Percentiles rank a stretch among this genome's conserved stretches.
Evolutionary conservation across 2,113 vertebrate species (phyloP).

Genomic region (Prietella phreatophila): DNA sequence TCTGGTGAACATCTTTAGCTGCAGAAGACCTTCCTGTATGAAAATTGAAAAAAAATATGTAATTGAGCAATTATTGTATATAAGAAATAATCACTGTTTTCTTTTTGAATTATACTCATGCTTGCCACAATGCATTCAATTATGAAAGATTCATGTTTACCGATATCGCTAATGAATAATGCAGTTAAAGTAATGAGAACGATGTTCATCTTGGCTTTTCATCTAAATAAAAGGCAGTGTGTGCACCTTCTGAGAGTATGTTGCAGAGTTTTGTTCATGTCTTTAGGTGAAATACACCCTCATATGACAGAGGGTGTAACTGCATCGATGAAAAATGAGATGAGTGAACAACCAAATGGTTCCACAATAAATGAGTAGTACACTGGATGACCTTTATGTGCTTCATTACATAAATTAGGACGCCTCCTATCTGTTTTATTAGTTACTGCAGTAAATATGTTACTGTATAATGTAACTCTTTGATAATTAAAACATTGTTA

Average conservation of each 20-base stretch:
- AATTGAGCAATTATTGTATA: neutral
- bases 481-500: neutral
- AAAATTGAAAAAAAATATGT: neutral
- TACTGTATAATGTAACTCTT: too few species aligned
- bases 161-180: neutral
- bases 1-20: slow-evolving; percentile 30
- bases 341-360: too few species aligned
- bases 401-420: too few species aligned
- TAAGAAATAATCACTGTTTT: neutral
- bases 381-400: too few species aligned
- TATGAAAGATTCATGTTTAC: neutral
- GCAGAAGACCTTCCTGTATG: neutral
- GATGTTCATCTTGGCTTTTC: neutral
- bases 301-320: neutral
- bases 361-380: too few species aligned
- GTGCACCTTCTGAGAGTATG: neutral
- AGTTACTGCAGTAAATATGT: neutral
- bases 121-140: neutral
- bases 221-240: neutral
- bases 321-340: neutral
- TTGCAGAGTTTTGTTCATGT: neutral
- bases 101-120: neutral
- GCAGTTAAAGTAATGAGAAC: neutral
- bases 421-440: too few species aligned
- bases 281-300: neutral